Base-by-base conservation (phyloP, 2,888 invertebrate species). In the Tetropium fuscum region DNA sequence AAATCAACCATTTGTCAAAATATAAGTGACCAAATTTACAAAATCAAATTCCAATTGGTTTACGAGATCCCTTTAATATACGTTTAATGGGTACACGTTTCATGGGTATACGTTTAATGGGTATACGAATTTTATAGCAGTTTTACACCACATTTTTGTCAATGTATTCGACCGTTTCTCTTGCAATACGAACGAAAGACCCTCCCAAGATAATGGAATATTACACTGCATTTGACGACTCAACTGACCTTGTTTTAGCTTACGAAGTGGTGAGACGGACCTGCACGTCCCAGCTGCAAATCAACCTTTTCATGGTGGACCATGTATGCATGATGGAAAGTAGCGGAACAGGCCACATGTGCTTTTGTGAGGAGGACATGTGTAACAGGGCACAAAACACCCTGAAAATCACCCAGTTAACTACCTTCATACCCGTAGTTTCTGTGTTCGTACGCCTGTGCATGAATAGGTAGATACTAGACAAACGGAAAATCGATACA, bases 301-400 rank as follows among this genome's bases (percentile, higher is more conserved):
- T 96, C 85, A 96, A 96, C 84, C 87, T 96, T 78, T 96, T 96
- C 87, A 95, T 96, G 95, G 96, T 96, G 83, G 96, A 96, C 85
- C 96, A 96, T 87, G 96, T 96, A 86, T 96, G 96, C 90, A 96
- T 96, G 95, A 93, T 94, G 91, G 96, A 96, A 91, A 94, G 95
- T 90, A 94, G 94, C 87, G 95, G 95, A 86, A 94, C 91, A 82
- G 96, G 96, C 85, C 95, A 95, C 89, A 96, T 96, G 95, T 96
- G 95, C 87, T 96, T 96, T 89, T 96, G 96, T 87, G 95, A 96
- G 87, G 95, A 95, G 87, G 95, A 96, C 86, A 93, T 93, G 91
- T 96, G 96, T 87, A 96, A 96, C 84, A 82, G 82, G 75, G 85
- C 83, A 66, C 65, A 77, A 44, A 61, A 59, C 53, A 58, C 56